Conservation (phyloP, 2,113 vertebrate genomes). For the Lamprologus ornatipinnis region DNA sequence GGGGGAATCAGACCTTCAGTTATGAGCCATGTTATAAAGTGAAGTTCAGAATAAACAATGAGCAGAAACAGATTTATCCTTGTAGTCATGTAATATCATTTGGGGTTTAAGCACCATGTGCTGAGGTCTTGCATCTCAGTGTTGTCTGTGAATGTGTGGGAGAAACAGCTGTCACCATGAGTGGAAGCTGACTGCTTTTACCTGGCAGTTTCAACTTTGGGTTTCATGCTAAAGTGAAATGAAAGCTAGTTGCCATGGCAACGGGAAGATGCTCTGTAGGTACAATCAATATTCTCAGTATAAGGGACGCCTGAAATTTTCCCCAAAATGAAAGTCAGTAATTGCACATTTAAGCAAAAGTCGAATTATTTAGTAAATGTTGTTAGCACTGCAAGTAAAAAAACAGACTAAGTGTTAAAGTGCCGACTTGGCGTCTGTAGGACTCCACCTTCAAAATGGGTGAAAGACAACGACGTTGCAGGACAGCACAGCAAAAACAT, state of each 20-base stretch:
- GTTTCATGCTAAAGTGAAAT: background rate
- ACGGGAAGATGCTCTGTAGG: conserved; percentile 12
- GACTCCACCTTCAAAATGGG: background rate
- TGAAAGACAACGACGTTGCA: background rate
- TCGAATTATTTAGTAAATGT: background rate
- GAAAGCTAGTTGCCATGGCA: conserved; percentile 30
- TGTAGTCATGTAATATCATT: background rate
- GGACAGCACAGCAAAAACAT: background rate
- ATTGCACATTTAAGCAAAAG: background rate
- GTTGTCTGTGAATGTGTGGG: background rate
- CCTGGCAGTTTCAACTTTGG: conserved; percentile 3
- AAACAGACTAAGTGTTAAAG: background rate
- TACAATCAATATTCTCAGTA: background rate
- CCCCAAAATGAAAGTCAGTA: background rate
- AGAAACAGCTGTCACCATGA: background rate
- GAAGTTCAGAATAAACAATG: background rate
- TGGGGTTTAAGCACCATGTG: background rate
- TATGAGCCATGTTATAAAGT: background rate
- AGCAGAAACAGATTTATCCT: background rate
- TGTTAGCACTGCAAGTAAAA: background rate
- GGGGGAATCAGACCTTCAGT: accelerated
- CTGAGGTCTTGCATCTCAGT: background rate
- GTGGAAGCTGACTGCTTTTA: background rate
- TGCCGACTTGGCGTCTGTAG: background rate
- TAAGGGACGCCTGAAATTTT: background rate